Evolutionary conservation across 2,797 vertebrate genomes (phyloP).

Genomic region (Platalea minor): DNA sequence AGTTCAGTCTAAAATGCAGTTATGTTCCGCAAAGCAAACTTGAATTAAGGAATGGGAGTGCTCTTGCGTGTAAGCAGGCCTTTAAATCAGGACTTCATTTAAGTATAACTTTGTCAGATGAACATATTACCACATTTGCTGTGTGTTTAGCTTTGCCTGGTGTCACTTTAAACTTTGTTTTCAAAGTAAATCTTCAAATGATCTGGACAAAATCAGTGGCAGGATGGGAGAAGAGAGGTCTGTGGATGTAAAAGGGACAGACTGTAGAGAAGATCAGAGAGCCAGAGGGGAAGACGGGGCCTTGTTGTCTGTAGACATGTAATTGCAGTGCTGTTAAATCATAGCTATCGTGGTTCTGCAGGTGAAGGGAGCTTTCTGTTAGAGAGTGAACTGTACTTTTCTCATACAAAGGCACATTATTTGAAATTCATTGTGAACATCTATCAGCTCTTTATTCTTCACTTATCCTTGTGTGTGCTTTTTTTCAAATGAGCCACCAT

Average conservation of each 20-base stretch:
- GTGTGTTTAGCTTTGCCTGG: background rate
- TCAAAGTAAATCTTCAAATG: background rate
- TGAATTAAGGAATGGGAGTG: background rate
- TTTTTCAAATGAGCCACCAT: background rate
- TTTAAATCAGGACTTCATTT: background rate
- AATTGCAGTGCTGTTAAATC: background rate
- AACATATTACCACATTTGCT: accelerated
- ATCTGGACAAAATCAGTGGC: background rate
- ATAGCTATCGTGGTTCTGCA: background rate
- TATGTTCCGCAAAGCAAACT: background rate
- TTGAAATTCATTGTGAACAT: background rate
- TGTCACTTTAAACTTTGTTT: background rate
- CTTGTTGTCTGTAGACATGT: accelerated
- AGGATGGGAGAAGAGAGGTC: background rate
- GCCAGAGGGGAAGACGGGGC: background rate
- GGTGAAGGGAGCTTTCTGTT: background rate
- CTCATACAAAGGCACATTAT: background rate
- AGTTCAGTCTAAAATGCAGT: background rate
- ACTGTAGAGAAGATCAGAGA: background rate
- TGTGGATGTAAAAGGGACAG: background rate
- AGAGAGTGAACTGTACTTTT: background rate
- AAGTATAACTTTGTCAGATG: background rate
- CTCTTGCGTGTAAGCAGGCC: background rate
- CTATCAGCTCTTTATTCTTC: background rate
- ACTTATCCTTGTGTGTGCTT: accelerated